phyloP scores from a whole-genome alignment of 2,113 vertebrate species.

The Cacatua alba region DNA sequence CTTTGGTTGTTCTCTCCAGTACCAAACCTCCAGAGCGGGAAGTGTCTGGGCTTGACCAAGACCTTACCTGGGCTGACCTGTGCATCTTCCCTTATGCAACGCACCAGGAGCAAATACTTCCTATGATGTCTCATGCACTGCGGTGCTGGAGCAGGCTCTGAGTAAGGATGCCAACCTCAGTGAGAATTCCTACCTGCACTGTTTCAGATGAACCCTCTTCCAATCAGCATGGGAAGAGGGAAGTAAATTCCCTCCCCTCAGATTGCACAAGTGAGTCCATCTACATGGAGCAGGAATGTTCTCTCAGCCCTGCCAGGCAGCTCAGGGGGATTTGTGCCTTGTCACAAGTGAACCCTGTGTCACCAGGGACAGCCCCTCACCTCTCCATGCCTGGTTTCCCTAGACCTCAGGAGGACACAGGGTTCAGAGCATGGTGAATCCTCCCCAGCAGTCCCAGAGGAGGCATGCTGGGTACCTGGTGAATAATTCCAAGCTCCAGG shows the following conservation, averaged over 20 bases:
- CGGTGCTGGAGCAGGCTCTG: not conserved
- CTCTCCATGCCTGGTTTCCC: not conserved
- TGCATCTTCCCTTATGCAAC: not conserved
- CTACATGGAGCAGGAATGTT: not conserved
- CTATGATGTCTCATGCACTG: not conserved
- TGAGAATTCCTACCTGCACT: not conserved
- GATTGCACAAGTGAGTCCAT: rapidly evolving
- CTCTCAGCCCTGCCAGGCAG: not conserved
- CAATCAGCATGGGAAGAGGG: rapidly evolving
- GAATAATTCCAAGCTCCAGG: not conserved
- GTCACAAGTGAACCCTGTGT: not conserved
- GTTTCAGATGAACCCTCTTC: not conserved
- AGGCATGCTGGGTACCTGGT: not conserved
- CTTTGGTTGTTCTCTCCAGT: not conserved
- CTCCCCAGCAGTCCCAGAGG: not conserved
- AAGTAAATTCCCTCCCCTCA: not conserved
- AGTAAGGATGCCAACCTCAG: not conserved
- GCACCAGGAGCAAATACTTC: not conserved
- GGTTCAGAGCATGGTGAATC: not conserved
- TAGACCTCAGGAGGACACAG: not conserved
- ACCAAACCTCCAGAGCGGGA: not conserved
- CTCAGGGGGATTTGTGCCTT: not conserved
- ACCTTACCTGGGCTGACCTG: not conserved
- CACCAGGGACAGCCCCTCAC: not conserved
- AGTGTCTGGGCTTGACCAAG: not conserved